A percentile compares a stretch with the other conserved stretches of the same genome.
These are phyloP conservation scores for Bagarius yarrelli DNA, from an alignment of 2,113 vertebrate species.

Conservation along the genomic window DNA sequence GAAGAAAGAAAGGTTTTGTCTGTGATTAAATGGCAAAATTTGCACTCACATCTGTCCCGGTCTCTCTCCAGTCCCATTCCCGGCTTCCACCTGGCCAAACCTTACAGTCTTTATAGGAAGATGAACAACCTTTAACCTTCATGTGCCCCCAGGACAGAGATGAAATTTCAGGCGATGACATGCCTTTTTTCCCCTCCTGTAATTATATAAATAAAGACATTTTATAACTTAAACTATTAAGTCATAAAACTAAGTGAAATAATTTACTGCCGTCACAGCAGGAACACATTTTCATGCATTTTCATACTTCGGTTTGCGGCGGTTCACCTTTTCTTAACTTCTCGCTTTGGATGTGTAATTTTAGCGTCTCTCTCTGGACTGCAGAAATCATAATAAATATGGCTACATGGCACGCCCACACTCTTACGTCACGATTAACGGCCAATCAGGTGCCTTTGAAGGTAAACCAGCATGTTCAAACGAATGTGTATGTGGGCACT, in stretches of 20 bases:
- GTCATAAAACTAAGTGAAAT: no score
- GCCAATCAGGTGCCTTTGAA: constrained; percentile 20
- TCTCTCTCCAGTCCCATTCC: constrained; percentile 95
- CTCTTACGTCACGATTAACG: constrained; percentile 4
- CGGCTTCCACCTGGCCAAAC: constrained; percentile 96
- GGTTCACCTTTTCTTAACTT: neutral
- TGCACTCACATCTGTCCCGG: constrained; percentile 86
- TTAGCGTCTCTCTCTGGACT: neutral
- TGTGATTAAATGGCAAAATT: no score
- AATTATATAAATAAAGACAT: neutral
- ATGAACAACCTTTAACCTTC: constrained; percentile 83
- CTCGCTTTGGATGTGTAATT: neutral
- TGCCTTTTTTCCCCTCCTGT: constrained; percentile 50
- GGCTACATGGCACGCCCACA: constrained; percentile 38
- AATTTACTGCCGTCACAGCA: no score
- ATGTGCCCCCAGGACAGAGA: constrained; percentile 92
- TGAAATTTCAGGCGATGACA: constrained; percentile 90
- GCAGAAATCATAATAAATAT: constrained; percentile 22
- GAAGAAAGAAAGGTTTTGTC: neutral
- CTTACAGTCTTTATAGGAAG: constrained; percentile 92
- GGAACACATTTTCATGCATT: no score
- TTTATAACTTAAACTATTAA: neutral
- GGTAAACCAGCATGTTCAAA: neutral
- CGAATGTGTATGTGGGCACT: neutral
- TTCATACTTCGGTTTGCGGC: no score